phyloP scores from a whole-genome alignment of 2,113 vertebrate genomes.

The Balaenoptera acutorostrata region DNA sequence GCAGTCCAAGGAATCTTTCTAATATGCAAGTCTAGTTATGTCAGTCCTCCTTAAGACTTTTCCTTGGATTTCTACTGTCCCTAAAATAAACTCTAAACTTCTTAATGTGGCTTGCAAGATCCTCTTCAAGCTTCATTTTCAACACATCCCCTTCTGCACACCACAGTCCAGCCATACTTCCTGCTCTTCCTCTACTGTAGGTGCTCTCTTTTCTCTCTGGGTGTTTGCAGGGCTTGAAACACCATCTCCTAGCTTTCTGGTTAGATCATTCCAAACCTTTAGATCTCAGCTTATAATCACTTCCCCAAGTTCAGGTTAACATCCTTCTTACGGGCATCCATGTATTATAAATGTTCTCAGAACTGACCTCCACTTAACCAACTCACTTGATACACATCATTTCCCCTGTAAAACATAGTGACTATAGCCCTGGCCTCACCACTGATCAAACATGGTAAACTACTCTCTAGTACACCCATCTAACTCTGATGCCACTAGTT shows the following conservation, averaged over 20 bases:
- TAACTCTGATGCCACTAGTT: not conserved
- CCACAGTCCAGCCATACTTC: not conserved
- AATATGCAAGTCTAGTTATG: not conserved
- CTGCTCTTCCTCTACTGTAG: not conserved
- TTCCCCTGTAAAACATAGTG: not conserved
- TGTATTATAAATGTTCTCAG: not conserved
- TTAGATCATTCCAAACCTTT: not conserved
- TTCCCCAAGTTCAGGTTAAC: not conserved
- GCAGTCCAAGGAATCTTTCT: not conserved
- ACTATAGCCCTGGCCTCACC: not conserved
- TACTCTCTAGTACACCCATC: not conserved
- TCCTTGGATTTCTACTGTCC: not conserved
- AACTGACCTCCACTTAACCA: not conserved
- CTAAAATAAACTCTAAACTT: not conserved
- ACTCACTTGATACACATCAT: not conserved
- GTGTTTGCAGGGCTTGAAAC: not conserved
- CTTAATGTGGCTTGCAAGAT: not conserved
- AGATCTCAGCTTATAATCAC: not conserved
- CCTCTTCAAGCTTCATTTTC: not conserved
- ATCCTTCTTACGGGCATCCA: not conserved
- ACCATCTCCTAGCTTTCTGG: not conserved
- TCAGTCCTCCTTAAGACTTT: not conserved
- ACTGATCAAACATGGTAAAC: not conserved
- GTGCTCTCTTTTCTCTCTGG: not conserved
- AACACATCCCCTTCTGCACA: not conserved